Evolutionary conservation across 1,140 invertebrate genomes (phyloP).

Genomic region (Hermetia illucens): DNA sequence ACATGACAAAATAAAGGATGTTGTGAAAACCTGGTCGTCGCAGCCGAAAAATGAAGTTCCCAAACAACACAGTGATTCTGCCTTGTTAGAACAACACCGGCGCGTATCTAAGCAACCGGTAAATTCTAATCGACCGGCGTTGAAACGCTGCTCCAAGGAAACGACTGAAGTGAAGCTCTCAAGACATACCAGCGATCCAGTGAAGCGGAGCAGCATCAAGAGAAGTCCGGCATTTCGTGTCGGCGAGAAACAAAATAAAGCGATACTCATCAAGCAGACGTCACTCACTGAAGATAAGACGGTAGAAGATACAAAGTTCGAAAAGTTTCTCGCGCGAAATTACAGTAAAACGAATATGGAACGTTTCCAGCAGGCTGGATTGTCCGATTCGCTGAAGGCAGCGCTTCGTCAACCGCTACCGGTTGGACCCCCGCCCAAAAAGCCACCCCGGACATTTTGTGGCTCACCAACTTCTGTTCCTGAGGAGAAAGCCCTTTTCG

Average conservation of each 20-base stretch:
- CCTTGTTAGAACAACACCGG: too few relatives aligned
- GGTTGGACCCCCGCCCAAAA: slow-evolving; percentile 48
- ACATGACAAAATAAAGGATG: not conserved
- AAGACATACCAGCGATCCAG: slow-evolving; percentile 40
- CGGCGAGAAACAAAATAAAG: slow-evolving; percentile 32
- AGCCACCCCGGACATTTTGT: slow-evolving; percentile 52
- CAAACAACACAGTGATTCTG: not conserved
- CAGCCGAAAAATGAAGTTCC: not conserved
- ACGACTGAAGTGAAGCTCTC: slow-evolving; percentile 16
- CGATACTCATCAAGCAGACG: not conserved
- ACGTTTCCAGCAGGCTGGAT: slow-evolving; percentile 12
- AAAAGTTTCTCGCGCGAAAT: slow-evolving; percentile 17
- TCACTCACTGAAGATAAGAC: slow-evolving; percentile 8
- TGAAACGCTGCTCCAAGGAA: not conserved
- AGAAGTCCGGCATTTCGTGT: slow-evolving; percentile 44
- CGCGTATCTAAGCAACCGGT: not conserved
- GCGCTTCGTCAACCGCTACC: slow-evolving; percentile 47
- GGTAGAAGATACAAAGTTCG: slow-evolving; percentile 13
- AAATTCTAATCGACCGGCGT: not conserved
- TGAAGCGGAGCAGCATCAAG: slow-evolving; percentile 37
- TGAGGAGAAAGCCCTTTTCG: too few relatives aligned
- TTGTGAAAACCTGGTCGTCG: not conserved
- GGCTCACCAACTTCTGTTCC: too few relatives aligned
- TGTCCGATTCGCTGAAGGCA: slow-evolving; percentile 42
- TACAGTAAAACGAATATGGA: slow-evolving; percentile 8